Evolutionary conservation across 2,888 invertebrate genomes (phyloP).

Genomic region (Argyresthia goedartella): DNA sequence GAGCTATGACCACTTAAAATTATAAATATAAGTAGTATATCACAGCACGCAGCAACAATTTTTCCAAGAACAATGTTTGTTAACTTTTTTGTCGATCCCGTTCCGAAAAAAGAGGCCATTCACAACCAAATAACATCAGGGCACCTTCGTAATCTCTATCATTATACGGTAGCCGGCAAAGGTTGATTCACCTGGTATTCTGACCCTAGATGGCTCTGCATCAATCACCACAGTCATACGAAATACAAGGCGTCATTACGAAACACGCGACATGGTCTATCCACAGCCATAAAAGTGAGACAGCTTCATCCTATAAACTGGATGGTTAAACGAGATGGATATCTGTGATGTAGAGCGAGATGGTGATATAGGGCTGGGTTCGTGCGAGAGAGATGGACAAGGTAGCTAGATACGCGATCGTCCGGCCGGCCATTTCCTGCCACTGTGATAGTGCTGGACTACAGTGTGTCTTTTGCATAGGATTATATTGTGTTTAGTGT

Average conservation of each 20-base stretch:
- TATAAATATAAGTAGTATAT: no score
- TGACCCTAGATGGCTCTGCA: slow-evolving; percentile 39
- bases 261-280: slow-evolving; percentile 37
- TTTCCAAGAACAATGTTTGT: no score
- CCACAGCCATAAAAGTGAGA: slow-evolving; percentile 2
- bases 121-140: not conserved
- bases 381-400: slow-evolving; percentile 54
- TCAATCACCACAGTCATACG: slow-evolving; percentile 34
- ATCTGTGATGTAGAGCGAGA: slow-evolving; percentile 30
- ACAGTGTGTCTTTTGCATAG: slow-evolving; percentile 1
- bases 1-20: no score
- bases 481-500: no score
- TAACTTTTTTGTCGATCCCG: no score
- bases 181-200: slow-evolving; percentile 21
- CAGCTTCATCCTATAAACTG: slow-evolving; percentile 17
- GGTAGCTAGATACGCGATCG: slow-evolving; percentile 56
- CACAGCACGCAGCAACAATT: no score
- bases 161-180: slow-evolving; percentile 46
- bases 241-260: slow-evolving; percentile 59
- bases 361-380: slow-evolving; percentile 20
- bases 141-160: slow-evolving; percentile 26
- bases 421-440: slow-evolving; percentile 58
- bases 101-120: no score
- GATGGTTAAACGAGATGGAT: slow-evolving; percentile 30
- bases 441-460: slow-evolving; percentile 12